These are phyloP conservation scores for Styela plicata DNA, from an alignment of 23 tunicate genomes.

Conservation along the genomic window DNA sequence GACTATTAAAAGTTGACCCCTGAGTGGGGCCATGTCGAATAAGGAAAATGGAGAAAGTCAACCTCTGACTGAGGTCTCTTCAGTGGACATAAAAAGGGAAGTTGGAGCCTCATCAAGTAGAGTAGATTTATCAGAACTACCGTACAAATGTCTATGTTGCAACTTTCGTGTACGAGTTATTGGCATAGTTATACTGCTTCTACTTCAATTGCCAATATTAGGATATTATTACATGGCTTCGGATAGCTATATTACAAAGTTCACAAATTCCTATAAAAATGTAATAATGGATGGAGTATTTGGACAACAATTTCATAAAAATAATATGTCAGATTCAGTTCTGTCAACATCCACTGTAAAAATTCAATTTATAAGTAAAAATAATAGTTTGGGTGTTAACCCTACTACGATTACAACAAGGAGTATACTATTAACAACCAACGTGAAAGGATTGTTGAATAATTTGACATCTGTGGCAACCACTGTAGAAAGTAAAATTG, in stretches of 20 bases:
- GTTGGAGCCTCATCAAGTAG: neutral
- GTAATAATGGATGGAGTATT: neutral
- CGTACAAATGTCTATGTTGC: neutral
- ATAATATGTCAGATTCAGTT: neutral
- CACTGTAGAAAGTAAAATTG: neutral
- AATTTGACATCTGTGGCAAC: neutral
- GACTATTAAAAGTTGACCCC: too few relatives aligned
- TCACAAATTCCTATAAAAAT: neutral
- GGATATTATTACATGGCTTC: slow-evolving; percentile 16
- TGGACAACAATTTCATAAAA: neutral
- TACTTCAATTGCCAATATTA: slow-evolving; percentile 3
- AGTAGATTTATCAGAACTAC: neutral
- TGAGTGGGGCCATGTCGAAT: neutral
- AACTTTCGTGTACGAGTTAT: slow-evolving; percentile 8
- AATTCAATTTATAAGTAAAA: neutral
- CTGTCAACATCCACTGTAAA: neutral
- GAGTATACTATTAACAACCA: neutral
- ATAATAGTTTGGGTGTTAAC: neutral
- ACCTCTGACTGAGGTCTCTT: neutral
- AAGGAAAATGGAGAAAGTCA: neutral
- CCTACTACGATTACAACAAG: neutral
- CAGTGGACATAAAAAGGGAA: neutral
- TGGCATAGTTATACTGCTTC: neutral
- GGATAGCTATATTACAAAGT: neutral
- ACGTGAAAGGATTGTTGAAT: neutral